Evolutionary conservation across 2,797 vertebrate genomes (phyloP), one percentile per base, ranked within the genome.

Genomic region (Labroides dimidiatus): DNA sequence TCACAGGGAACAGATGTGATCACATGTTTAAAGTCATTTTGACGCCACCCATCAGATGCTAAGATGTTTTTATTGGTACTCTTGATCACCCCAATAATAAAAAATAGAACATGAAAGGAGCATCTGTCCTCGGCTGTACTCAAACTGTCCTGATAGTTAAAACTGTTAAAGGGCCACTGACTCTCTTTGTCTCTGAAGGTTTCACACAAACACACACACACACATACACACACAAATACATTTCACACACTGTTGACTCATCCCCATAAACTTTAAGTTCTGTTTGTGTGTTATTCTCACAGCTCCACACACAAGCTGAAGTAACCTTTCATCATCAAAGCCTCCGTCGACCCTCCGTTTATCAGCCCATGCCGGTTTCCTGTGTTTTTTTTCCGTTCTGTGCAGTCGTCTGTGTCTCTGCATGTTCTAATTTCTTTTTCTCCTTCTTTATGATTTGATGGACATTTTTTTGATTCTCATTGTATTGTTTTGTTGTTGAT

Each of bases 351-450:
- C 80, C 72, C 80, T 77, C 48, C 44, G 68, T 84, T 75, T 68
- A 69, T 55, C 73, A 70, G 43, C 64, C 62, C 81, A 71, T 82
- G 43, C 69, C 11, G 64, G 69, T 79, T 85, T 77, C 64, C 52
- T 74, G 56, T 79, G 64, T 80, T 78, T 78, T 80, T 78, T 78
- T 78, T 77, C 56, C 36, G 74, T 88, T 84, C 15, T 5, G 77
- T 86, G 69, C 8, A 36, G 4, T 73, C 64, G 74, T 84, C 47
- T 10, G 20, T 72, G 80, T 83, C 65, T 81, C 68, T 73, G 86
- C 89, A 90, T 92, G 90, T 84, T 86, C 72, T 78, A 68, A 70
- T 84, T 86, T 79, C 0, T 58, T 87, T 33, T 89, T 84, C 64
- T 80, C 50, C 59, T 77, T 75, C 50, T 78, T 53, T 53, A 71